These are phyloP conservation scores for Listrodromus nycthemerus DNA, from an alignment of 2,888 invertebrate genomes.

Conservation along the genomic window DNA sequence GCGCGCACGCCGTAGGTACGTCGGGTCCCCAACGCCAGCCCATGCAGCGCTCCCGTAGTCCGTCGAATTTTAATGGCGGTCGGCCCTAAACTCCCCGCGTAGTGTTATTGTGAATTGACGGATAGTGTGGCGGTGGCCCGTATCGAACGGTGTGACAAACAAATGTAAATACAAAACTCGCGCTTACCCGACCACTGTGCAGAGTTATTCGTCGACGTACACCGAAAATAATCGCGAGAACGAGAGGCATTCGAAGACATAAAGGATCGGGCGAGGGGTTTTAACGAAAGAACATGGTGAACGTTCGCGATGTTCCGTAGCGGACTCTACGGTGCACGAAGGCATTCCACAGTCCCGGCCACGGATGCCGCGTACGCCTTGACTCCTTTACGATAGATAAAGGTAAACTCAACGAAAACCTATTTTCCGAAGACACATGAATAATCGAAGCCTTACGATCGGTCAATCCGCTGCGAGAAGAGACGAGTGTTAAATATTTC, in stretches of 20 bases:
- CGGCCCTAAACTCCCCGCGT: conserved; percentile 77
- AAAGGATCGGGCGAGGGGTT: conserved; percentile 45
- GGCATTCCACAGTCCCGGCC: conserved; percentile 72
- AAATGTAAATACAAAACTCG: background rate
- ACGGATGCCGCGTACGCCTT: conserved; percentile 69
- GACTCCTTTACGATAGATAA: conserved; percentile 71
- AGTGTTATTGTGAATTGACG: conserved; percentile 80
- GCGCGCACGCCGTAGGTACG: conserved; percentile 76
- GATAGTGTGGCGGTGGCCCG: conserved; percentile 62
- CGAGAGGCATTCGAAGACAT: conserved; percentile 7
- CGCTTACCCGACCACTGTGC: background rate
- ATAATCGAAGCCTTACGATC: background rate
- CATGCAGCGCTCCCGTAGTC: conserved; percentile 69
- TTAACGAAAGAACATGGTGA: conserved; percentile 72
- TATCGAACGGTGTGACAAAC: conserved; percentile 17
- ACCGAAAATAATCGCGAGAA: background rate
- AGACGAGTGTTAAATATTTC: conserved; percentile 5
- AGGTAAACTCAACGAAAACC: conserved; percentile 51
- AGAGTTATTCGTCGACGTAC: background rate
- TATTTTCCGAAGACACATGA: background rate
- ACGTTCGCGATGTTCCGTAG: conserved; percentile 78
- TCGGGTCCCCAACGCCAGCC: conserved; percentile 68
- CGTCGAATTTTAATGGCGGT: conserved; percentile 83
- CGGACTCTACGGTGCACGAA: conserved; percentile 68
- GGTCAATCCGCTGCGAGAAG: background rate